Conservation (phyloP, 2,888 invertebrate species). For the Parnassius smintheus region DNA sequence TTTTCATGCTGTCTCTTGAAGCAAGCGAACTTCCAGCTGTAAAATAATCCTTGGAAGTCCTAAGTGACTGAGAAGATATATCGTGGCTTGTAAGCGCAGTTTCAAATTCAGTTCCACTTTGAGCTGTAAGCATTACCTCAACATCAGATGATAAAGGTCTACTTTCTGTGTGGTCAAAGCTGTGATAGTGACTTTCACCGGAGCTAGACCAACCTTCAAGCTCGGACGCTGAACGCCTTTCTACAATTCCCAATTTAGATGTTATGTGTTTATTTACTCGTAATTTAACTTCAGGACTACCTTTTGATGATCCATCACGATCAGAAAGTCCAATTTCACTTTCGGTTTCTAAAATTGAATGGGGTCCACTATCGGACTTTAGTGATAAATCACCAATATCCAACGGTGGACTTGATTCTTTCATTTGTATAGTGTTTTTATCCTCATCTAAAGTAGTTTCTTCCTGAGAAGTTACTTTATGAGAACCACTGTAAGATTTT, state of each 20-base stretch:
- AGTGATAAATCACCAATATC: slow-evolving; percentile 67
- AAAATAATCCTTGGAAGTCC: slow-evolving; percentile 91
- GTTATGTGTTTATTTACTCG: slow-evolving; percentile 71
- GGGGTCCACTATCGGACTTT: slow-evolving; percentile 75
- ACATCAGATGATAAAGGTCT: slow-evolving; percentile 93
- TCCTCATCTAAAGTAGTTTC: slow-evolving; percentile 80
- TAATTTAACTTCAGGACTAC: slow-evolving; percentile 70
- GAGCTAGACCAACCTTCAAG: slow-evolving; percentile 92
- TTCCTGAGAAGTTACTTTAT: slow-evolving; percentile 67
- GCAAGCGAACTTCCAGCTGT: slow-evolving; percentile 94
- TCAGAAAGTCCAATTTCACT: slow-evolving; percentile 70
- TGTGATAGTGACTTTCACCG: slow-evolving; percentile 93
- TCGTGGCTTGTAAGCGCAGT: slow-evolving; percentile 91
- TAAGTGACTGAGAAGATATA: slow-evolving; percentile 84
- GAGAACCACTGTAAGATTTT: slow-evolving; percentile 66
- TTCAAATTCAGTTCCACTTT: slow-evolving; percentile 92
- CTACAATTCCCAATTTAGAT: slow-evolving; percentile 74
- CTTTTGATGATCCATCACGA: slow-evolving; percentile 69
- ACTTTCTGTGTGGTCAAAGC: slow-evolving; percentile 90
- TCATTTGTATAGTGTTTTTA: slow-evolving; percentile 67
- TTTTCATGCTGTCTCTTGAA: slow-evolving; percentile 94
- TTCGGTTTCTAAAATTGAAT: slow-evolving; percentile 76
- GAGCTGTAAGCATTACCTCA: slow-evolving; percentile 88
- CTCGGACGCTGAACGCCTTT: slow-evolving; percentile 89
- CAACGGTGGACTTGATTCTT: slow-evolving; percentile 67